Base-by-base conservation (phyloP, 2,888 invertebrate species). In the Tachystola acroxantha region DNA sequence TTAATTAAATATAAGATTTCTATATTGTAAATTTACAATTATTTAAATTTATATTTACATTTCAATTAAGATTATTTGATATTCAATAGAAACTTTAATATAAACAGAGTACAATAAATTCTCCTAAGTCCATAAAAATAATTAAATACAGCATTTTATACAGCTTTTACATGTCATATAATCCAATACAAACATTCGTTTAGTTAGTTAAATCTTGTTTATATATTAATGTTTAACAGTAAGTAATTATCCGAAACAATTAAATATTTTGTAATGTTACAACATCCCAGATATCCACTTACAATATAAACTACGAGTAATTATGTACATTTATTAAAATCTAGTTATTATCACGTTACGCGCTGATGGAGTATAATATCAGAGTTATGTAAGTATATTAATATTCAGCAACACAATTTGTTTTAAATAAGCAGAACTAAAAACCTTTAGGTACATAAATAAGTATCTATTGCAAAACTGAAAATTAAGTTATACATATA, bases 321-420 rank as follows among this genome's bases (percentile, higher is more conserved):
- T 57, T 82, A 79, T 84, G 58, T 84, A 84, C 79, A 82, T 41
- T 34, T 56, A n/a, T 73, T 72, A 76, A 64, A 54, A 58, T 11
- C 85, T 86, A 86, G 72, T 86, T 86, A 86, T 86, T 86, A 86
- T 86, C 85, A 84, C 82, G 82, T 86, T 86, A 82, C 85, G 73
- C 65, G 70, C 62, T 69, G 67, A 58, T 67, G 60, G 57, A 66
- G 51, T 59, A 27, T 27, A 11, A 7, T 11, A 6, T 24, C 3
- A 16, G 6, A 16, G 16, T 16, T 6, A 16, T n/a, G n/a, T n/a
- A n/a, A n/a, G n/a, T n/a, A n/a, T n/a, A n/a, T n/a, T n/a, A n/a
- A n/a, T n/a, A n/a, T n/a, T n/a, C n/a, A n/a, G n/a, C n/a, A n/a
- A n/a, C n/a, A n/a, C n/a, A n/a, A n/a, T n/a, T n/a, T n/a, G n/a